A percentile compares a stretch with the other conserved stretches of the same genome.
These are phyloP conservation scores for Tenthredo notha DNA, from an alignment of 2,888 invertebrate genomes.

Conservation along the genomic window DNA sequence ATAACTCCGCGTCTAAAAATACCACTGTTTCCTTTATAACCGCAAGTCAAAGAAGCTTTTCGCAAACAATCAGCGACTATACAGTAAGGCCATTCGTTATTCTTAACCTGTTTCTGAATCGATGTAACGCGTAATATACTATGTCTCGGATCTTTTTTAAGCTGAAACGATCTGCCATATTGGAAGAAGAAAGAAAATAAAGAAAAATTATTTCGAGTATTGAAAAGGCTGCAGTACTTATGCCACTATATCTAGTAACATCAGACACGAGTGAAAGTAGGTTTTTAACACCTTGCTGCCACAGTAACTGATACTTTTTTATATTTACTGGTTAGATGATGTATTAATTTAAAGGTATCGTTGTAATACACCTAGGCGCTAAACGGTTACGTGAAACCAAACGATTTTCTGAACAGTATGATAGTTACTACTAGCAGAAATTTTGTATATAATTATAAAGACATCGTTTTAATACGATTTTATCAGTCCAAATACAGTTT, in stretches of 20 bases:
- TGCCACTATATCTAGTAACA: background rate
- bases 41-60: background rate
- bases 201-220: background rate
- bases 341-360: background rate
- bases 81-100: background rate
- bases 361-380: background rate
- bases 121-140: background rate
- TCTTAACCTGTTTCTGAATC: background rate
- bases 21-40: background rate
- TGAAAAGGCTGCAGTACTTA: background rate
- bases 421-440: background rate
- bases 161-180: background rate
- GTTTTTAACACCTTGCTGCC: conserved; percentile 6
- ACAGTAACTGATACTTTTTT: background rate
- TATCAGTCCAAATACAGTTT: background rate
- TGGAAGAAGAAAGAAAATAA: background rate
- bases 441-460: background rate
- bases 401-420: background rate
- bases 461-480: background rate
- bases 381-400: conserved; percentile 28
- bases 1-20: conserved; percentile 16
- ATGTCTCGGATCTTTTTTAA: background rate
- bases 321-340: background rate
- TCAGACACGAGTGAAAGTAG: conserved; percentile 7
- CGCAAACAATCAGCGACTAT: background rate